Evolutionary conservation across 2,888 invertebrate genomes (phyloP).

Genomic region (Ferdinandea cuprea): DNA sequence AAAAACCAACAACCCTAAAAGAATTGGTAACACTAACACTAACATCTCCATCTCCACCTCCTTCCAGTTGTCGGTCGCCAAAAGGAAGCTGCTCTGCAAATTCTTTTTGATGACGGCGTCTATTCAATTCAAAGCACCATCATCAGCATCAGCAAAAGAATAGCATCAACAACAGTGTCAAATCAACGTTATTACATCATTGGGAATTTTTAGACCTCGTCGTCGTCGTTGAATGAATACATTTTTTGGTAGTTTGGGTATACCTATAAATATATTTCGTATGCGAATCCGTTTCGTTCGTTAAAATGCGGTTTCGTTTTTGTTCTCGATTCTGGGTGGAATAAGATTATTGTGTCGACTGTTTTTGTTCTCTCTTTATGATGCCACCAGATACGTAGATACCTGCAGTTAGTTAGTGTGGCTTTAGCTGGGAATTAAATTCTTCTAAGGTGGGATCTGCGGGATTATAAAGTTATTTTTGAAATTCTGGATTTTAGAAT

Average conservation of each 20-base stretch:
- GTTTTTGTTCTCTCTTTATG: conserved; percentile 7
- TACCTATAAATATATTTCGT: conserved; percentile 8
- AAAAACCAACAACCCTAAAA: not conserved
- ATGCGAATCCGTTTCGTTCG: conserved; percentile 44
- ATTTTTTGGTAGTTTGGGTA: conserved; percentile 11
- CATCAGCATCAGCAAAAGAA: conserved; percentile 6
- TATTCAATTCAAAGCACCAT: conserved; percentile 13
- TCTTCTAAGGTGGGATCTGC: conserved; percentile 23
- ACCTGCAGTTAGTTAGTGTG: conserved; percentile 42
- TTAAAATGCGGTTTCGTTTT: conserved; percentile 38
- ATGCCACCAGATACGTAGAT: conserved; percentile 23
- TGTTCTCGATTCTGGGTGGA: conserved; percentile 34
- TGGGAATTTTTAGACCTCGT: conserved; percentile 60
- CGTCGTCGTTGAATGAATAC: not conserved
- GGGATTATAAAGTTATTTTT: conserved; percentile 20
- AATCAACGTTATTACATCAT: conserved; percentile 64
- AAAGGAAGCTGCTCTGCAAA: conserved; percentile 38
- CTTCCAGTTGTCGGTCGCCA: not conserved
- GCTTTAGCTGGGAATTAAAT: conserved; percentile 24
- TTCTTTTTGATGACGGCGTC: conserved; percentile 59
- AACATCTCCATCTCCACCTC: not conserved
- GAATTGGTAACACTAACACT: conserved; percentile 12
- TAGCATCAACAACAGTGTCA: conserved; percentile 48
- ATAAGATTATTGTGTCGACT: conserved; percentile 30
- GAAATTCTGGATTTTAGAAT: conserved; percentile 5